These are phyloP conservation scores for Piaya cayana DNA, from an alignment of 2,113 vertebrate species.

Conservation along the genomic window DNA sequence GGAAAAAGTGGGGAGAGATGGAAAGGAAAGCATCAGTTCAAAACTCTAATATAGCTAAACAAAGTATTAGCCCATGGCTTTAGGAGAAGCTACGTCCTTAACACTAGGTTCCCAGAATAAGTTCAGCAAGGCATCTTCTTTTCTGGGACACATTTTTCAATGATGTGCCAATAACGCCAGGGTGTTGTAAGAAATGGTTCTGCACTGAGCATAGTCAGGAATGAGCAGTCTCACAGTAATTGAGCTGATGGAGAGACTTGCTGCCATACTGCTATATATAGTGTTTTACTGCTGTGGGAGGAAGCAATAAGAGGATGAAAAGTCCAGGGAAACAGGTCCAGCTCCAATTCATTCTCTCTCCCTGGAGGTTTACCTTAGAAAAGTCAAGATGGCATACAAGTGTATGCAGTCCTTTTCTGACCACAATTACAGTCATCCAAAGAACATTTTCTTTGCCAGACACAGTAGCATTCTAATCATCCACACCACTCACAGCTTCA, in stretches of 20 bases:
- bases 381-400: neutral
- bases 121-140: neutral
- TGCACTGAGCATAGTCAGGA: neutral
- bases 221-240: neutral
- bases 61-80: neutral
- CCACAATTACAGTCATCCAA: neutral
- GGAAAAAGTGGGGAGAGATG: neutral
- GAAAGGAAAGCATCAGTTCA: neutral
- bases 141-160: neutral
- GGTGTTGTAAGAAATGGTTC: neutral
- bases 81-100: neutral
- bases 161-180: neutral
- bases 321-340: neutral
- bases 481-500: neutral
- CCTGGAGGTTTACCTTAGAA: neutral
- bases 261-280: accelerated
- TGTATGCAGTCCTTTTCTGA: neutral
- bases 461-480: neutral
- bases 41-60: neutral
- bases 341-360: neutral
- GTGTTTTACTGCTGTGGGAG: accelerated
- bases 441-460: neutral
- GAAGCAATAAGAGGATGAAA: neutral
- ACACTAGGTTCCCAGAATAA: neutral
- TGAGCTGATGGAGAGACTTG: neutral